Evolutionary conservation across 2,797 vertebrate species (phyloP), one percentile per base, ranked within the genome.

Genomic region (Gadopsis bispinosus): DNA sequence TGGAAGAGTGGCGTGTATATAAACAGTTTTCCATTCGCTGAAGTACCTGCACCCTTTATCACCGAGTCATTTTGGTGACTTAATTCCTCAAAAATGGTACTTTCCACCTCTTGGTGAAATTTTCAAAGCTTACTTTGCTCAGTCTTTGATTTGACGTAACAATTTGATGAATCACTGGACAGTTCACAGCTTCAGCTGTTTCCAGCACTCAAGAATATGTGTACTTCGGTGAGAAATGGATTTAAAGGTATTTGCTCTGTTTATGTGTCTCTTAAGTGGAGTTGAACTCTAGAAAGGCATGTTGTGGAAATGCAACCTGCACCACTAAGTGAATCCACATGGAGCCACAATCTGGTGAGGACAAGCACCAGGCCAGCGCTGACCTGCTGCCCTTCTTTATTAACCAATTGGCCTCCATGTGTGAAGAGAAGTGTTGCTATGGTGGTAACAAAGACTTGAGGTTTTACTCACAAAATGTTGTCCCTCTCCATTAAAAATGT

Each of bases 281-380:
- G 73, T 54, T 83, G 69, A 87, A 74, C 79, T 83, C 79, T 62
- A 60, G 66, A 81, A 77, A 79, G 61, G 83, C 12, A 58, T 88
- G 84, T 87, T 87, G 84, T 89, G 79, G 85, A 92, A 93, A 89
- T 73, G 80, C 75, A 84, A 89, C 83, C 81, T 77, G 83, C 61
- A 17, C 47, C 53, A 48, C 66, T 91, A 90, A 92, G 79, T 92
- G 88, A 86, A 87, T 65, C 81, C 90, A 91, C 83, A 90, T 91
- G 89, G 68, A 81, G 62, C 41, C 63, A 73, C 65, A 73, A 79
- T 80, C 65, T 81, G 81, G 75, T 16, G 14, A 81, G 31, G 62
- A 54, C 43, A 68, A 83, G 69, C 58, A 74, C 47, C 45, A 45
- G 65, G 37, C 41, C 72, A 22, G 61, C 5, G 6, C 33, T 82